These are phyloP conservation scores for Puffinus mauretanicus DNA, from an alignment of 2,113 vertebrate species.

Conservation along the genomic window DNA sequence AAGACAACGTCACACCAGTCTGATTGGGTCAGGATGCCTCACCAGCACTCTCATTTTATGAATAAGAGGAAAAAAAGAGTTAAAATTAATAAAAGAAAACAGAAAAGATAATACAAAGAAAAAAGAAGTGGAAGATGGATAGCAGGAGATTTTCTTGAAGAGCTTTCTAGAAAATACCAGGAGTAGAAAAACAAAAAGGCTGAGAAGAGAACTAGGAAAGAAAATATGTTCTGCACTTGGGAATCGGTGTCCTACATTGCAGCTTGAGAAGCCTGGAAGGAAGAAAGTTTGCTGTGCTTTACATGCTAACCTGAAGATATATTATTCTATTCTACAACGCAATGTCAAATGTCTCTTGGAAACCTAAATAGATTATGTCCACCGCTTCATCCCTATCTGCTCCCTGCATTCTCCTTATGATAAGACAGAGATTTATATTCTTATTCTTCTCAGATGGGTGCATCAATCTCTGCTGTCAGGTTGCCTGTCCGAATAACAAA, in stretches of 20 bases:
- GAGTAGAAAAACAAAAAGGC: not conserved
- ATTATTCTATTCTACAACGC: conserved; percentile 38
- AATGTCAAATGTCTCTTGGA: conserved; percentile 57
- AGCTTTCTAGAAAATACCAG: not conserved
- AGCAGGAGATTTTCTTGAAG: not conserved
- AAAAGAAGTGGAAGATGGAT: not conserved
- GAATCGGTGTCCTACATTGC: not conserved
- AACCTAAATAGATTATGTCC: conserved; percentile 63
- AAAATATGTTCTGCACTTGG: not conserved
- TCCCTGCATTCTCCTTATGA: conserved; percentile 47
- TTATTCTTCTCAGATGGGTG: conserved; percentile 54
- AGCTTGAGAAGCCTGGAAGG: not conserved
- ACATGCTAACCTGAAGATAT: conserved; percentile 26
- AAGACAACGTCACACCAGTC: not conserved
- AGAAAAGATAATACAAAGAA: not conserved
- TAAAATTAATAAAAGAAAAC: not conserved
- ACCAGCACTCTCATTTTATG: not conserved
- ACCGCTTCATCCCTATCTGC: conserved; percentile 43
- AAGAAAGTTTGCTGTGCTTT: not conserved
- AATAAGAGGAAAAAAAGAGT: not conserved
- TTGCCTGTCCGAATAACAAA: conserved; percentile 54
- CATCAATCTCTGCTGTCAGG: conserved; percentile 67
- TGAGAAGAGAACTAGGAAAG: not conserved
- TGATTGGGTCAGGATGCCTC: not conserved
- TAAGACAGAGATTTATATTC: conserved; percentile 73